phyloP scores from a whole-genome alignment of 2,797 vertebrate species.

The Acanthurus tractus region DNA sequence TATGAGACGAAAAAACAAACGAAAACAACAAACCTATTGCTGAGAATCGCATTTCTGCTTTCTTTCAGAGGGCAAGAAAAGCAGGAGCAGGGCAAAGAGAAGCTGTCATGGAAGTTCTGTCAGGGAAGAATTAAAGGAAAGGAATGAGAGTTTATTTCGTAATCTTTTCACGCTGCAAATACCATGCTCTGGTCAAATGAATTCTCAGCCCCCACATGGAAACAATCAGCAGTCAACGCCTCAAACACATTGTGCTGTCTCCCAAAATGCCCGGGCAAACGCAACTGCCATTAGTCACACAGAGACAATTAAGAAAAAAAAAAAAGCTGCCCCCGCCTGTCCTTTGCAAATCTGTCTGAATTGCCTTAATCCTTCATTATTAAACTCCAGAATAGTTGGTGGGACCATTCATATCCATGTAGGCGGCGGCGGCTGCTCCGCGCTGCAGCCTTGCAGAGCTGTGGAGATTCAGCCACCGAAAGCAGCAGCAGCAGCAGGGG shows the following conservation, averaged over 20 bases:
- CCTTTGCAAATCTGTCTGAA: slow-evolving; percentile 80
- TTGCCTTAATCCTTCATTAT: slow-evolving; percentile 79
- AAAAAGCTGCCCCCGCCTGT: slow-evolving; percentile 46
- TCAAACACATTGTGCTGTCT: slow-evolving; percentile 72
- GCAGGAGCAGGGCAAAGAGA: slow-evolving; percentile 51
- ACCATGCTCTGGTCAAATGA: slow-evolving; percentile 57
- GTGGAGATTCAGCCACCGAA: slow-evolving; percentile 58
- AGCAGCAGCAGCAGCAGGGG: slow-evolving; percentile 49
- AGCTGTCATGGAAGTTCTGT: slow-evolving; percentile 36
- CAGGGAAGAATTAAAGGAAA: not conserved
- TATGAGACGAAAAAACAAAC: slow-evolving; percentile 45
- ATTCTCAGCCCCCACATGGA: slow-evolving; percentile 67
- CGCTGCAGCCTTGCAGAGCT: slow-evolving; percentile 35
- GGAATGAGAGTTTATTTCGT: slow-evolving; percentile 37
- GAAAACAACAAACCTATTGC: slow-evolving; percentile 15
- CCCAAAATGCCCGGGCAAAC: slow-evolving; percentile 63
- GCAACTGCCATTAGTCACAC: slow-evolving; percentile 80
- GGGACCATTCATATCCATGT: slow-evolving; percentile 66
- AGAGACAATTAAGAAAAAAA: slow-evolving; percentile 67
- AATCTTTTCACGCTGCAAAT: slow-evolving; percentile 46
- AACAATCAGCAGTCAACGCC: slow-evolving; percentile 75
- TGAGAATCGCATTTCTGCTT: slow-evolving; percentile 57
- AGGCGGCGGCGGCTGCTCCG: slow-evolving; percentile 5
- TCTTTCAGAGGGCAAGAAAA: slow-evolving; percentile 38
- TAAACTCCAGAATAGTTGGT: slow-evolving; percentile 70